Base-by-base conservation (phyloP, 2,797 vertebrate genomes). In the Chromobotia macracanthus region DNA sequence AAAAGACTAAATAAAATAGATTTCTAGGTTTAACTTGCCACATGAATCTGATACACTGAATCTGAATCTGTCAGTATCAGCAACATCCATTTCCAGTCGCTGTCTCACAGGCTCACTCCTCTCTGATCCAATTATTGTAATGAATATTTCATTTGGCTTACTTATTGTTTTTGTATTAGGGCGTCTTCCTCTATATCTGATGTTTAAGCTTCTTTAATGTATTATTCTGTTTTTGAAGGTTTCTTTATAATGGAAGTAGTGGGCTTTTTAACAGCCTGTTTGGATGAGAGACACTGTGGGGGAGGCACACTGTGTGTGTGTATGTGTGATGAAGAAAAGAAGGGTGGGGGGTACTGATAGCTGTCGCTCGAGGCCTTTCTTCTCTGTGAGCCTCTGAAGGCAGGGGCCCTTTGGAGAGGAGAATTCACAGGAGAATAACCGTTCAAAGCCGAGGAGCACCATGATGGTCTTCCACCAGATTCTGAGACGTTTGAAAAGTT, bases 401-500 rank as follows among this genome's bases (percentile, higher is more conserved):
- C 90, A 85, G 89, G 88, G 88, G 89, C 91, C 90, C 87, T 89
- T 91, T 87, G 87, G 89, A 88, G 88, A 87, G 82, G 81, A 87
- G 89, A 87, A 91, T 89, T 87, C 90, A 86, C 89, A 66, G 82
- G 89, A 89, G 91, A 91, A 85, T 58, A 64, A 0, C n/a, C 68
- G 85, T 92, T 93, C 91, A 92, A 92, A 90, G 88, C 86, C 78
- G 55, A 79, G 70, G 51, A 85, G 88, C 88, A 82, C 71, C 85
- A 90, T 87, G 91, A 90, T 87, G 88, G 88, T 86, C 87, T 83
- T 84, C 81, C 53, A 83, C 91, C 87, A 92, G 87, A 91, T 91
- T 87, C 87, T 81, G 70, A 84, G 89, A 84, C 64, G 86, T 92
- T 92, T 93, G 92, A 92, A 93, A 92, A 91, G 92, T 92, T 93